Percentiles rank a stretch among this genome's conserved stretches.
phyloP scores from a whole-genome alignment of 92 coral and sea anemone species.

The Palythoa caribaeorum region DNA sequence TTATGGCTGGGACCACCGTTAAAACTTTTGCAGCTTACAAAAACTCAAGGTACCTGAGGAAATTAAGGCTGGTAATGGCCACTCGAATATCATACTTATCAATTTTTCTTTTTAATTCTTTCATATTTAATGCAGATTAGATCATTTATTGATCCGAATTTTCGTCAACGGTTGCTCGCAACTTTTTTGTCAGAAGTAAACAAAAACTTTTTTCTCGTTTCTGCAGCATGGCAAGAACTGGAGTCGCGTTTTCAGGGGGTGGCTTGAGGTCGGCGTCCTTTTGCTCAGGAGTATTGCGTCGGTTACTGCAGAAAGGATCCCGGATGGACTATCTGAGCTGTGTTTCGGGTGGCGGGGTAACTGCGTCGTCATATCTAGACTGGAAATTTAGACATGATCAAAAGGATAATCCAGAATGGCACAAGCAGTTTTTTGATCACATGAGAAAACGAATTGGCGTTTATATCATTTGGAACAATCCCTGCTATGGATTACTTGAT shows the following conservation, averaged over 20 bases:
- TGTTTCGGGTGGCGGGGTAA: conserved; percentile 81
- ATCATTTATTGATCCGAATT: too few relatives aligned
- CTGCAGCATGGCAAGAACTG: conserved; percentile 21
- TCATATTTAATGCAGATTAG: too few relatives aligned
- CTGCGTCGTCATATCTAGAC: conserved; percentile 73
- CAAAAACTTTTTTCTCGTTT: neutral
- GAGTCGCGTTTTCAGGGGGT: conserved; percentile 79
- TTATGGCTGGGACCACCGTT: too few relatives aligned
- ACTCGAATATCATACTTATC: too few relatives aligned
- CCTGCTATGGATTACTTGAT: conserved; percentile 61
- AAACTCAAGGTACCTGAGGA: too few relatives aligned
- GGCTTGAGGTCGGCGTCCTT: conserved; percentile 80
- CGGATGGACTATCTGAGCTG: conserved; percentile 72
- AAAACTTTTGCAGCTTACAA: too few relatives aligned
- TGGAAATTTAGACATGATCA: conserved; percentile 76
- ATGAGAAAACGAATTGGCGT: conserved; percentile 69
- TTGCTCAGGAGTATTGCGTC: conserved; percentile 75
- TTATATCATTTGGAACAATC: conserved; percentile 69
- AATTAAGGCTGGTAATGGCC: too few relatives aligned
- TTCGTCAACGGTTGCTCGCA: too few relatives aligned
- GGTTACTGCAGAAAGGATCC: conserved; percentile 66
- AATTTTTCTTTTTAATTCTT: too few relatives aligned
- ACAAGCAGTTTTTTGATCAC: conserved; percentile 64
- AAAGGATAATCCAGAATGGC: conserved; percentile 67
- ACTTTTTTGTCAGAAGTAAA: neutral